phyloP scores from a whole-genome alignment of 2,888 invertebrate genomes.

The Epirrhoe alternata region DNA sequence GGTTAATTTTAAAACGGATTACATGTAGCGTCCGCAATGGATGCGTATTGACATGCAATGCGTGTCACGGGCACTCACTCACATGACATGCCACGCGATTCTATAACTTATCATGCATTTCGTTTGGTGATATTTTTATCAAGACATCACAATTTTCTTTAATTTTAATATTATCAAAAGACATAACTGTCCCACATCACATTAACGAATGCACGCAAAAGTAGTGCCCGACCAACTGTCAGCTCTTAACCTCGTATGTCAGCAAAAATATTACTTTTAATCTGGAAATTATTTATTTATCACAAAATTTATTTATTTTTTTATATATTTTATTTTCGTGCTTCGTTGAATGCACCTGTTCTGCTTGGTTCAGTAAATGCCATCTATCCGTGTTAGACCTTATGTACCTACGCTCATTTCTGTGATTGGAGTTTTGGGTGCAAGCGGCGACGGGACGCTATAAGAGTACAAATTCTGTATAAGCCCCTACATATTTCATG shows the following conservation, averaged over 20 bases:
- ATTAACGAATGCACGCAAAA: constrained; percentile 29
- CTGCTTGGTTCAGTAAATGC: constrained; percentile 63
- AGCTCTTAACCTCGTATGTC: constrained; percentile 60
- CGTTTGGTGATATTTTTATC: constrained; percentile 22
- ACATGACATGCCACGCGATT: constrained; percentile 40
- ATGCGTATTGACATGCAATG: constrained; percentile 56
- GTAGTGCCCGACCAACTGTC: constrained; percentile 50
- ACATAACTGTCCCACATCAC: constrained; percentile 4
- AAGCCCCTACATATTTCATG: constrained; percentile 85
- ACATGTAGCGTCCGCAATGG: constrained; percentile 45
- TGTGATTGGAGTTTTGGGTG: constrained; percentile 44
- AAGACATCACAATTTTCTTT: constrained; percentile 21
- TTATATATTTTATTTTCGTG: constrained; percentile 45
- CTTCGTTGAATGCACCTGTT: constrained; percentile 61
- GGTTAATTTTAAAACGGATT: background rate
- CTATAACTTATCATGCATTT: constrained; percentile 36
- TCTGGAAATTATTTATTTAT: constrained; percentile 71
- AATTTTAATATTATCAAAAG: constrained; percentile 12
- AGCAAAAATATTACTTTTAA: constrained; percentile 62
- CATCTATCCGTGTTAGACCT: constrained; percentile 42
- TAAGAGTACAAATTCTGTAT: constrained; percentile 91
- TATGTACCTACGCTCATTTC: constrained; percentile 45
- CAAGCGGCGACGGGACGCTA: constrained; percentile 77
- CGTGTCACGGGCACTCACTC: constrained; percentile 55
- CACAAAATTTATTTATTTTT: constrained; percentile 60